Evolutionary conservation across 92 coral and sea anemone species (phyloP).

Genomic region (Siderastrea radians): DNA sequence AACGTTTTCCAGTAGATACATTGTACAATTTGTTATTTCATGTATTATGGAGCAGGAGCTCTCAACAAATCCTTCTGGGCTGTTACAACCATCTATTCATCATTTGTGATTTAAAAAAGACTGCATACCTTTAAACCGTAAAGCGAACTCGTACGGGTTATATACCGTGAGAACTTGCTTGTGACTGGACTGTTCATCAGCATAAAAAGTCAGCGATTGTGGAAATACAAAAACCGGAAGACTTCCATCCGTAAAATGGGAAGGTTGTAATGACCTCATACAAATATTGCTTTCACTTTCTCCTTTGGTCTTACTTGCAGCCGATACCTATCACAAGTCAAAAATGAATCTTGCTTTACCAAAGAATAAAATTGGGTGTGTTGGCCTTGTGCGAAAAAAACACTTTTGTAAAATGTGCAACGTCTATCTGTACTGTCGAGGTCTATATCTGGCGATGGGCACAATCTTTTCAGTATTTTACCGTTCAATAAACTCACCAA

Average conservation of each 20-base stretch:
- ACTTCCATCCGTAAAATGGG: slow-evolving; percentile 98
- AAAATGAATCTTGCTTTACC: not conserved
- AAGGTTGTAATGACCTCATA: slow-evolving; percentile 98
- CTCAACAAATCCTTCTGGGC: too few species aligned
- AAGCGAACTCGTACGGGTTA: slow-evolving; percentile 96
- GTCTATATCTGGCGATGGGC: too few species aligned
- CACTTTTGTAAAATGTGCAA: not conserved
- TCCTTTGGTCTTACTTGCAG: slow-evolving; percentile 7
- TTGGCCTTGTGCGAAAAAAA: not conserved
- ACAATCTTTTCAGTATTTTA: not conserved
- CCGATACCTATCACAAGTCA: not conserved
- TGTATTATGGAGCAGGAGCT: too few species aligned
- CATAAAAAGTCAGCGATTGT: slow-evolving; percentile 90
- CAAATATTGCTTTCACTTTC: slow-evolving; percentile 30
- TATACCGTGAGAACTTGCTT: slow-evolving; percentile 97
- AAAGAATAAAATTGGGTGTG: not conserved
- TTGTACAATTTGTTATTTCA: too few species aligned
- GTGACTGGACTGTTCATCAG: slow-evolving; percentile 93
- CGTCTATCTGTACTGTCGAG: not conserved
- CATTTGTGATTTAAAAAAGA: not conserved
- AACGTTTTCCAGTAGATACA: too few species aligned
- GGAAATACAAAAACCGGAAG: slow-evolving; percentile 99
- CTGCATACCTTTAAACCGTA: slow-evolving; percentile 91
- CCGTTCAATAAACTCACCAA: not conserved
- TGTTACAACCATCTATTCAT: too few species aligned